phyloP scores from a whole-genome alignment of 2,797 vertebrate genomes.

The Anisognathus igniventris region DNA sequence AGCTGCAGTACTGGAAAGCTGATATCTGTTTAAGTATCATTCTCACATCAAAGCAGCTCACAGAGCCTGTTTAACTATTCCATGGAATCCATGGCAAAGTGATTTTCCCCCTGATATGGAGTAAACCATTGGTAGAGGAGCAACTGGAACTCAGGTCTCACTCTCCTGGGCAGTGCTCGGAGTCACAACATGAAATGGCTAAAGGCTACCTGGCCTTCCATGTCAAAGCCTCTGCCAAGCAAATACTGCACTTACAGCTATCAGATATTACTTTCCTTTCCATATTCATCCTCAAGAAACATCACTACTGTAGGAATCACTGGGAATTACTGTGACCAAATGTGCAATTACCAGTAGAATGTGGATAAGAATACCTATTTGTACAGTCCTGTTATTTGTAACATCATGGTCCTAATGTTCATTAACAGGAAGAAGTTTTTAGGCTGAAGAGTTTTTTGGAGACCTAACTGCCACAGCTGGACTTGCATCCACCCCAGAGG shows the following conservation, averaged over 20 bases:
- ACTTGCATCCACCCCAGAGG: neutral
- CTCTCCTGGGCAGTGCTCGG: neutral
- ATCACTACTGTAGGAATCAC: neutral
- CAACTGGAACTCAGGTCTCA: rapidly evolving
- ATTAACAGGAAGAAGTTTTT: neutral
- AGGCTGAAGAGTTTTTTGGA: neutral
- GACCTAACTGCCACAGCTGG: neutral
- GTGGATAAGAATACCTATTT: neutral
- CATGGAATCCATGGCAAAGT: neutral
- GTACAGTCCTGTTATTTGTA: neutral
- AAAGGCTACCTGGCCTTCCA: neutral
- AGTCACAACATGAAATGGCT: neutral
- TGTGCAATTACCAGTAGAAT: neutral
- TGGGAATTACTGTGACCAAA: neutral
- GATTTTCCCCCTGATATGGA: neutral
- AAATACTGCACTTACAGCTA: neutral
- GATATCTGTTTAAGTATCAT: neutral
- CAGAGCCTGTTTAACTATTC: neutral
- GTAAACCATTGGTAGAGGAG: neutral
- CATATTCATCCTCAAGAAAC: neutral
- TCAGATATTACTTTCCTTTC: neutral
- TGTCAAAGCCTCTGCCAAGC: neutral
- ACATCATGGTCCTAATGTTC: neutral
- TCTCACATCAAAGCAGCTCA: neutral
- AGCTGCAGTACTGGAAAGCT: neutral